phyloP scores from a whole-genome alignment of 92 coral and sea anemone species.

The Meandrina meandrites region DNA sequence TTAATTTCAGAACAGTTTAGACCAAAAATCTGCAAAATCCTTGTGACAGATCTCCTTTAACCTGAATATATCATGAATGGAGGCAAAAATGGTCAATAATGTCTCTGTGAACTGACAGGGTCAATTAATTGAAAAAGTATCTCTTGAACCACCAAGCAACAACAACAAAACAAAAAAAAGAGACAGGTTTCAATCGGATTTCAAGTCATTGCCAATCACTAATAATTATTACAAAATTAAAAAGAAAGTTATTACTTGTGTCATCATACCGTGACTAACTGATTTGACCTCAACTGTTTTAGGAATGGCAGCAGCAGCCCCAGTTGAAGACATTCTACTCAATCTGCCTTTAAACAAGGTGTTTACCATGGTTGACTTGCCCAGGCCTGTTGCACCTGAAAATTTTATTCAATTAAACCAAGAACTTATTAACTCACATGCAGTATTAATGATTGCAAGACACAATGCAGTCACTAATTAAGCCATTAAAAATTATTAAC shows the following conservation, averaged over 20 bases:
- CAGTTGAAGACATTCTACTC: conserved; percentile 88
- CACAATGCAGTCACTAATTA: no score
- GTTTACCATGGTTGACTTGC: conserved; percentile 98
- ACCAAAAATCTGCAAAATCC: no score
- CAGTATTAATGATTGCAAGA: no score
- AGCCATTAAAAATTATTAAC: no score
- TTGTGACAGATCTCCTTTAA: no score
- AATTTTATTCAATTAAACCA: not conserved
- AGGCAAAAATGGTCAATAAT: no score
- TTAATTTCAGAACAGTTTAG: no score
- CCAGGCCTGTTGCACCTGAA: conserved; percentile 93
- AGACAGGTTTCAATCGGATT: not conserved
- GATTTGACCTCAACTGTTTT: conserved; percentile 97
- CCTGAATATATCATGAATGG: no score
- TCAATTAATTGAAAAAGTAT: no score
- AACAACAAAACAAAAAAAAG: not conserved
- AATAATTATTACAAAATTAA: no score
- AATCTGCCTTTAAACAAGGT: conserved; percentile 92
- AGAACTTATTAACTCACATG: not conserved
- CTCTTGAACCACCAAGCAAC: no score
- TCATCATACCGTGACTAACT: conserved; percentile 92
- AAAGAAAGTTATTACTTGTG: not conserved
- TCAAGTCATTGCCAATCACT: not conserved
- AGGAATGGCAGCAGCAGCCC: conserved; percentile 78
- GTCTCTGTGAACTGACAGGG: no score